Percentiles rank a stretch among this genome's conserved stretches.
These are phyloP conservation scores for Vipera ursinii DNA, from an alignment of 2,797 vertebrate genomes.

Conservation along the genomic window DNA sequence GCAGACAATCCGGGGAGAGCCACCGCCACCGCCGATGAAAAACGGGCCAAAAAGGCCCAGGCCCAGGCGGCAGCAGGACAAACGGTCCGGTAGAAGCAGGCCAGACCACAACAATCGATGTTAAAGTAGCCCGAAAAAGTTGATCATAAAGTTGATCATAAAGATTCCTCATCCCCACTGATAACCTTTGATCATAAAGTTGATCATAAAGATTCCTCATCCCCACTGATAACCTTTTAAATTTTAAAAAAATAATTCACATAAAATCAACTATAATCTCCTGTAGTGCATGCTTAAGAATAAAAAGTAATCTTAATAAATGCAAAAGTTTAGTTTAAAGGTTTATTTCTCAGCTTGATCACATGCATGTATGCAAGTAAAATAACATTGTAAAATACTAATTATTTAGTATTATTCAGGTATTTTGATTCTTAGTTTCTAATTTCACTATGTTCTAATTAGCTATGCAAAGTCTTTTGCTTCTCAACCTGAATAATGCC, in stretches of 20 bases:
- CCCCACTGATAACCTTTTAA: neutral
- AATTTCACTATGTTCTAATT: neutral
- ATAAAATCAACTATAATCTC: neutral
- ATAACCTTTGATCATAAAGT: too few species aligned
- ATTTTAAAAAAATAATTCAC: neutral
- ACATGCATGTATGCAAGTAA: neutral
- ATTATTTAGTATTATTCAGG: conserved; percentile 4
- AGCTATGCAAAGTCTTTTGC: neutral
- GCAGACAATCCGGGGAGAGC: too few species aligned
- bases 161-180: too few species aligned
- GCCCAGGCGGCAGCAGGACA: too few species aligned
- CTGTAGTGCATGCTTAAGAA: neutral
- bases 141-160: too few species aligned
- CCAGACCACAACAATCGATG: too few species aligned
- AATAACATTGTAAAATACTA: neutral
- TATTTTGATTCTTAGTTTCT: conserved; percentile 1
- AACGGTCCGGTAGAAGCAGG: too few species aligned
- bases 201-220: neutral
- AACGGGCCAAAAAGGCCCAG: too few species aligned
- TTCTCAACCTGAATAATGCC: neutral
- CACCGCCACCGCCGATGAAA: too few species aligned
- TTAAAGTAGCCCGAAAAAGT: too few species aligned
- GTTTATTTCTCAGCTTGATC: neutral
- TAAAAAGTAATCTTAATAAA: conserved; percentile 1
- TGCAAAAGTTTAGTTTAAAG: neutral